phyloP scores from a whole-genome alignment of 2,888 invertebrate genomes.

The Crematogaster levior region DNA sequence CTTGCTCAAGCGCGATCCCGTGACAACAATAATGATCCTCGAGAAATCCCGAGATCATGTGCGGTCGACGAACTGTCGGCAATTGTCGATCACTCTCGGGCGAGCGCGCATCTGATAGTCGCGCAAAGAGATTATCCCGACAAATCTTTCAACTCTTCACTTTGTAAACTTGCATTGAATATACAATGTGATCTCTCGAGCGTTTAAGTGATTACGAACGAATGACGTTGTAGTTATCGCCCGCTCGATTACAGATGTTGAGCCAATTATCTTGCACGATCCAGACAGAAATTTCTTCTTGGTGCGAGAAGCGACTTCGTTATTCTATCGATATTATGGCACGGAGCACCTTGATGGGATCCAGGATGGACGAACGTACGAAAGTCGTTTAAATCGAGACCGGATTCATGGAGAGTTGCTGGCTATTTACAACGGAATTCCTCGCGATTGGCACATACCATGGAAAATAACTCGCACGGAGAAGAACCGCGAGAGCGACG shows the following conservation, averaged over 20 bases:
- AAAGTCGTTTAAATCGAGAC: constrained; percentile 1
- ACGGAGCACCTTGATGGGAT: constrained; percentile 34
- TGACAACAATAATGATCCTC: not conserved
- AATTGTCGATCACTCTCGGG: not conserved
- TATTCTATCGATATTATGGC: constrained; percentile 52
- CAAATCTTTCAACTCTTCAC: not conserved
- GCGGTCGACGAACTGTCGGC: not conserved
- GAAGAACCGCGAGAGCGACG: constrained; percentile 33
- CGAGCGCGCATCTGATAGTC: constrained; percentile 11
- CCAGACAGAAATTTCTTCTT: constrained; percentile 30
- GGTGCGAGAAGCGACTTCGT: not conserved
- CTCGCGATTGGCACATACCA: constrained; percentile 34
- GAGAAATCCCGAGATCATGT: not conserved
- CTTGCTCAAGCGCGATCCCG: constrained; percentile 47
- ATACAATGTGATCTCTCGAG: not conserved
- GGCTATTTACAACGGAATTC: constrained; percentile 49
- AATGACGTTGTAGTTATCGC: constrained; percentile 45
- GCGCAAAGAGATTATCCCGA: not conserved
- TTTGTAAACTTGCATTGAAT: not conserved
- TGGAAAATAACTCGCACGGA: constrained; percentile 50
- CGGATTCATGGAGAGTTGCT: constrained; percentile 14
- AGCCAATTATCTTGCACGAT: constrained; percentile 37
- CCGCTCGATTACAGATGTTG: constrained; percentile 43
- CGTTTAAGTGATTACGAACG: not conserved
- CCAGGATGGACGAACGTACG: not conserved